Evolutionary conservation across 2,888 invertebrate genomes (phyloP).

Genomic region (Amiota minor): DNA sequence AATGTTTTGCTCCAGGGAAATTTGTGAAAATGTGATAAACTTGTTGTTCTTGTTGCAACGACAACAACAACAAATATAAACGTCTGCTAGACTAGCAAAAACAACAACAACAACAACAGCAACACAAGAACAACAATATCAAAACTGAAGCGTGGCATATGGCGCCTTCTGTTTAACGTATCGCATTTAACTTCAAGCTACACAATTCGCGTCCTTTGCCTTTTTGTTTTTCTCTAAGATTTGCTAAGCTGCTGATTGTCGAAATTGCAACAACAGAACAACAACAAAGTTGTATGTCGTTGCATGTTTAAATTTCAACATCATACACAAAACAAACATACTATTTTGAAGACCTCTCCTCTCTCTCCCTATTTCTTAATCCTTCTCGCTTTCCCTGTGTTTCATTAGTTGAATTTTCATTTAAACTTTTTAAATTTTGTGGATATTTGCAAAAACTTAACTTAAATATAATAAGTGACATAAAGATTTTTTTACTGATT

Average conservation of each 20-base stretch:
- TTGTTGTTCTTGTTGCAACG: conserved; percentile 36
- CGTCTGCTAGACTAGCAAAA: conserved; percentile 35
- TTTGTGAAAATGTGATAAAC: conserved; percentile 55
- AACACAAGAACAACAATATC: background rate
- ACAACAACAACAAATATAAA: conserved; percentile 12
- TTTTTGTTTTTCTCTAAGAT: background rate
- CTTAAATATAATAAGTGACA: too few species aligned
- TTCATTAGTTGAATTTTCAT: conserved; percentile 11
- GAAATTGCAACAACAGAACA: background rate
- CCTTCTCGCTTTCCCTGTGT: background rate
- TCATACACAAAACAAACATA: background rate
- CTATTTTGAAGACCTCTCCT: background rate
- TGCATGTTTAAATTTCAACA: background rate
- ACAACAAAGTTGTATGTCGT: conserved; percentile 11
- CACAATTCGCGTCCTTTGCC: conserved; percentile 1
- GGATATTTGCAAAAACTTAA: background rate
- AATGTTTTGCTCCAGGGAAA: conserved; percentile 55
- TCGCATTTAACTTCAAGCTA: conserved; percentile 7
- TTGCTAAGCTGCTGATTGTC: conserved; percentile 26
- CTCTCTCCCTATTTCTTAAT: background rate
- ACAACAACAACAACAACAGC: background rate
- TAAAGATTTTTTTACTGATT: too few species aligned
- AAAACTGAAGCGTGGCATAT: conserved; percentile 29
- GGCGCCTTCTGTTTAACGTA: conserved; percentile 23
- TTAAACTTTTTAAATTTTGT: conserved; percentile 1